These are phyloP conservation scores for Nomada fucata DNA, from an alignment of 2,888 invertebrate genomes.

Conservation along the genomic window DNA sequence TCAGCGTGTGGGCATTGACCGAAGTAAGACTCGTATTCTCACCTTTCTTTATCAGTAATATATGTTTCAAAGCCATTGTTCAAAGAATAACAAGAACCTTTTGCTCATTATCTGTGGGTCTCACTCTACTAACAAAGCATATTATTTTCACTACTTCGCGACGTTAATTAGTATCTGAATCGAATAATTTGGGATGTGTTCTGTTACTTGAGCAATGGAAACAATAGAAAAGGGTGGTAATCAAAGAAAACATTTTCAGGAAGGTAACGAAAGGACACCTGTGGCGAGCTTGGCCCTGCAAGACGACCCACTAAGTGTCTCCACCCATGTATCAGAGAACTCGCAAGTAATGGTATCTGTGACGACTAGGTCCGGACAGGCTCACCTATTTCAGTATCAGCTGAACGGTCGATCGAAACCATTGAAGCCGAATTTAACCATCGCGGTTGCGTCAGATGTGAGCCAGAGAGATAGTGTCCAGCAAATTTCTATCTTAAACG, in stretches of 20 bases:
- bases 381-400: conserved; percentile 91
- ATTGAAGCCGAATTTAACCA: conserved; percentile 87
- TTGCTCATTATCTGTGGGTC: background rate
- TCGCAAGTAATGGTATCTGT: conserved; percentile 85
- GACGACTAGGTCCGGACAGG: conserved; percentile 90
- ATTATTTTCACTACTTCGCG: too few relatives aligned
- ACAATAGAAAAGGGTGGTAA: too few relatives aligned
- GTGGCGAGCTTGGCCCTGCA: conserved; percentile 88
- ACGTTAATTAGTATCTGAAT: too few relatives aligned
- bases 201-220: background rate
- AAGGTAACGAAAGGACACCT: conserved; percentile 84
- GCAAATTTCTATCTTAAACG: conserved; percentile 86
- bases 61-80: background rate
- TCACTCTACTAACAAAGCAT: too few relatives aligned
- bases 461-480: conserved; percentile 84
- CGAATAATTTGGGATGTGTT: too few relatives aligned
- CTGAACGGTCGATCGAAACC: conserved; percentile 90
- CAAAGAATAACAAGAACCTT: background rate
- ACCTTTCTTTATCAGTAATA: background rate
- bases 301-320: conserved; percentile 87
- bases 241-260: conserved; percentile 42
- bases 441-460: conserved; percentile 87
- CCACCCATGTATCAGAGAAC: conserved; percentile 85
- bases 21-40: conserved; percentile 72
- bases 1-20: conserved; percentile 85